Evolutionary conservation across 2,797 vertebrate species (phyloP).

Genomic region (Gorsachius magnificus): DNA sequence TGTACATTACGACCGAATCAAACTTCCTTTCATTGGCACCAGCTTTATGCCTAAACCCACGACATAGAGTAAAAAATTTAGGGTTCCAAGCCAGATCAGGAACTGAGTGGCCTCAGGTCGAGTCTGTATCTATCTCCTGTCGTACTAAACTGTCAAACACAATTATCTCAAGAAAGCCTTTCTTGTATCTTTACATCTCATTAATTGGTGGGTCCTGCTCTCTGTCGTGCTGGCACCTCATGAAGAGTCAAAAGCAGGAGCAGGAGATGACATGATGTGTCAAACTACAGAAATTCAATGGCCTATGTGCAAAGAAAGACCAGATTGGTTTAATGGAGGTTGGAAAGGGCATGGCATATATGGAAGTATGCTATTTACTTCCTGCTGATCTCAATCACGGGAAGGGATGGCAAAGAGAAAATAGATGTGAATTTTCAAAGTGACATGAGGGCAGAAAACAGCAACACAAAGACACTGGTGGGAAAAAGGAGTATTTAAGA

Average conservation of each 20-base stretch:
- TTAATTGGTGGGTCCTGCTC: neutral
- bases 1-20: accelerated
- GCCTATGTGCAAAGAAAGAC: neutral
- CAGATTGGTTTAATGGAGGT: neutral
- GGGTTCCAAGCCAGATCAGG: neutral
- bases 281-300: neutral
- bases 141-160: neutral
- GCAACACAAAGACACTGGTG: neutral
- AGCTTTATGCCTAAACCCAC: neutral
- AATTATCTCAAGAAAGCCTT: neutral
- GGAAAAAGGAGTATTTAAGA: neutral
- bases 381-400: neutral
- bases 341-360: neutral
- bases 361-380: neutral
- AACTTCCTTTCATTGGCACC: neutral
- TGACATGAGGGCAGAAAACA: neutral
- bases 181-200: neutral
- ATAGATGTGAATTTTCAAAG: neutral
- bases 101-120: neutral
- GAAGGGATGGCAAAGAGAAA: neutral
- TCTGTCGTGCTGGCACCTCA: neutral
- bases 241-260: neutral
- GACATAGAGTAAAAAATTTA: neutral
- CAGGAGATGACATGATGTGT: neutral
- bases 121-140: neutral